Base-by-base conservation (phyloP, 2,888 invertebrate genomes). In the Rhamnusium bicolor region DNA sequence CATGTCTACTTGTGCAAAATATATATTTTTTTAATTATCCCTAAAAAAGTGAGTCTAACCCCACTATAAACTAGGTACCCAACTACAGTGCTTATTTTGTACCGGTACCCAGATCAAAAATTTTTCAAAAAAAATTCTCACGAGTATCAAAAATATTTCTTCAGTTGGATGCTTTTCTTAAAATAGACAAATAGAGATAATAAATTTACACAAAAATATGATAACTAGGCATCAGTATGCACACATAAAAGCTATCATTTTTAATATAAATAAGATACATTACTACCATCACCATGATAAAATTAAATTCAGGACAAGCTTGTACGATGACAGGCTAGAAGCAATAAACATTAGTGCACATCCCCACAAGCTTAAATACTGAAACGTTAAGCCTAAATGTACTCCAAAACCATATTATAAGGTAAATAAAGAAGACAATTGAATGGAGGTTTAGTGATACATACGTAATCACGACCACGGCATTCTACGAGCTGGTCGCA, bases 401-500 rank as follows among this genome's bases (percentile, higher is more conserved):
- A 19, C 65, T 16, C 51, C 32, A 29, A 14, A 58, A 49, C 18
- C 47, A 29, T 21, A 68, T 27, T 58, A 24, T 10, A 58, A 66
- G 40, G 58, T 47, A 56, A 67, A 54, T 29, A 67, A 18, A 54
- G 21, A 40, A 54, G 54, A 19, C 12, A 49, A 14, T 24, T 29
- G 27, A 18, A 47, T 27, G 56, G 14, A 46, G 58, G 14, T 58
- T 56, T 49, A 58, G 56, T 53, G 69, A 75, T 83, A 84, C 84
- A 77, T 84, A 84, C 84, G 80, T 81, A 79, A 78, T 77, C 72
- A 75, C 78, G 79, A 78, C 77, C 53, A 58, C 71, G 74, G 67
- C 76, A 77, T 77, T 77, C 92, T 94, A 94, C 89, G 93, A 92
- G 91, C 92, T 93, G 91, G 91, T 92, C 92, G 94, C 93, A 92